A percentile compares a stretch with the other conserved stretches of the same genome.
phyloP scores from a whole-genome alignment of 2,888 invertebrate genomes.

The Notodonta ziczac region DNA sequence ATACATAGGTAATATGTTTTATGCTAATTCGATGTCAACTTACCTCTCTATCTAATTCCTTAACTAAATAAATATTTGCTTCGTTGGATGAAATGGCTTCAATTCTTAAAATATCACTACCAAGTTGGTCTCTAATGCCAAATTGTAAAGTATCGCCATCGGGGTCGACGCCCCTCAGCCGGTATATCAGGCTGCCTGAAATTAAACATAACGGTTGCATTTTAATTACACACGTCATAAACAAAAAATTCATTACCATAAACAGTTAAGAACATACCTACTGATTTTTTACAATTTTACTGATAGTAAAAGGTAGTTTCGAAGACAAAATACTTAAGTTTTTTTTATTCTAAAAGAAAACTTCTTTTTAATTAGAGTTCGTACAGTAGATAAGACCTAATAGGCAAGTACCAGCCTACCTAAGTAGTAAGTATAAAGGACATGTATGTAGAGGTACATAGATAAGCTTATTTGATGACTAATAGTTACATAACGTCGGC shows the following conservation, averaged over 20 bases:
- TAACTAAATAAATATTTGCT: slow-evolving; percentile 94
- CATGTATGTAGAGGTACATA: too few relatives aligned
- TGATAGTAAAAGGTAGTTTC: not conserved
- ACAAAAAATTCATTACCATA: not conserved
- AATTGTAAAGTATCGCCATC: slow-evolving; percentile 94
- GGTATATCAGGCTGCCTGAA: slow-evolving; percentile 92
- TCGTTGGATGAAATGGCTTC: slow-evolving; percentile 92
- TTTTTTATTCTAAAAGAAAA: too few relatives aligned
- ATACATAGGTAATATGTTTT: too few relatives aligned
- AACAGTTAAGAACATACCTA: slow-evolving; percentile 3
- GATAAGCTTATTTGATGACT: slow-evolving; percentile 20
- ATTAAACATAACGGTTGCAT: slow-evolving; percentile 47
- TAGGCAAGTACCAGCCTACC: too few relatives aligned
- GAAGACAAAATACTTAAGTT: not conserved
- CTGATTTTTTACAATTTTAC: not conserved
- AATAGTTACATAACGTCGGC: slow-evolving; percentile 44
- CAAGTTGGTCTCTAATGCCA: slow-evolving; percentile 91
- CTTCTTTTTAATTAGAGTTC: too few relatives aligned
- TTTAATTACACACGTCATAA: slow-evolving; percentile 14
- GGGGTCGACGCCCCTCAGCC: slow-evolving; percentile 92
- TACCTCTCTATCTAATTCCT: slow-evolving; percentile 96
- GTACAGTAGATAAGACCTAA: too few relatives aligned
- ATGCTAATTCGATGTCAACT: slow-evolving; percentile 23
- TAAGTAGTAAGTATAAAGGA: too few relatives aligned
- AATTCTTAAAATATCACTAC: slow-evolving; percentile 93